A percentile compares a stretch with the other conserved stretches of the same genome.
Conservation (phyloP, 1,140 invertebrate species). For the Kradibia gibbosae region DNA sequence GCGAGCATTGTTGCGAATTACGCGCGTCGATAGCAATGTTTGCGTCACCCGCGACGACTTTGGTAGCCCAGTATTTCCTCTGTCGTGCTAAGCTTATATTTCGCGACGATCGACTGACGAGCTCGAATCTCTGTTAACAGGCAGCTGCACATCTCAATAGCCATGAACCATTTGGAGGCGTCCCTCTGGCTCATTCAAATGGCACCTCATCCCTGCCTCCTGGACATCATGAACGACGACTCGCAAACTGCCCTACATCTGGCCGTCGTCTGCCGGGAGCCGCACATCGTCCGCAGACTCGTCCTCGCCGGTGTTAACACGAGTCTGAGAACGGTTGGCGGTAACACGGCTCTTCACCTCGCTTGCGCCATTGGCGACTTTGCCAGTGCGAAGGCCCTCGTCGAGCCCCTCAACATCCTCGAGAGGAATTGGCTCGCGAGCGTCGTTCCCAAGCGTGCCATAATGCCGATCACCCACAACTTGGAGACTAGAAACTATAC, state of each 20-base stretch:
- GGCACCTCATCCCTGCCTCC: constrained; percentile 78
- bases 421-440: constrained; percentile 68
- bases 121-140: constrained; percentile 68
- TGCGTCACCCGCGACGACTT: too few relatives aligned
- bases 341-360: constrained; percentile 76
- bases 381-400: constrained; percentile 76
- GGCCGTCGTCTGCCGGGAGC: constrained; percentile 78
- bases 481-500: constrained; percentile 28
- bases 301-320: constrained; percentile 79
- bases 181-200: constrained; percentile 78
- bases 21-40: too few relatives aligned
- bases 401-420: constrained; percentile 72
- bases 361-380: constrained; percentile 76
- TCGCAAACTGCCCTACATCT: constrained; percentile 81
- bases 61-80: too few relatives aligned
- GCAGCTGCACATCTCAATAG: constrained; percentile 84
- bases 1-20: too few relatives aligned
- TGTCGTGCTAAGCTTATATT: too few relatives aligned
- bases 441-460: too few relatives aligned
- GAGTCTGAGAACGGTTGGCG: constrained; percentile 73
- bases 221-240: constrained; percentile 80
- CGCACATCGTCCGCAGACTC: constrained; percentile 77
- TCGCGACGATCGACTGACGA: too few relatives aligned
- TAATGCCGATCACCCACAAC: neutral
- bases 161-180: constrained; percentile 79